Base-by-base conservation (phyloP, 2,113 vertebrate species). In the Lepidothrix coronata region DNA sequence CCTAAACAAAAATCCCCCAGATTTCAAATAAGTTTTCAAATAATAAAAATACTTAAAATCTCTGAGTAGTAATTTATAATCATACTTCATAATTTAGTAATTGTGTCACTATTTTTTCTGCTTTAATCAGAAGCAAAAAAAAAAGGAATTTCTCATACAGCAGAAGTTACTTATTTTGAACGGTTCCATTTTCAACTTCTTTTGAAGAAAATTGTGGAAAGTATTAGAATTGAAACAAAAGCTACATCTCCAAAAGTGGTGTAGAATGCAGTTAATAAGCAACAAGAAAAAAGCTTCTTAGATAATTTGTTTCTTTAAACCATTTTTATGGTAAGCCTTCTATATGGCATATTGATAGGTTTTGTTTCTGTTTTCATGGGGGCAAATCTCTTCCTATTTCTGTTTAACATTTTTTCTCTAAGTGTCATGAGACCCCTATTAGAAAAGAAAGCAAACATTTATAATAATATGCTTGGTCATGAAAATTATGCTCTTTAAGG, bases 401-500 rank as follows among this genome's bases (percentile, higher is more conserved):
- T 8, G 4, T 65, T 85, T 39, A 48, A 55, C 4, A 1, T 71
- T 75, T 81, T 81, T 82, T 49, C 37, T 39, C 54, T 20, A 25
- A 49, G 9, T 77, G 4, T 48, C 51, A 2, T 25, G 13, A 66
- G 11, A 35, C 5, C 4, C 10, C 25, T 91, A 9, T 76, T 54
- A 76, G 37, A 85, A 94, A 43, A 65, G 44, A 92, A 91, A 87
- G 14, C 25, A 95, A 89, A 73, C 31, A 51, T 70, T 89, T 94
- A 9, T 63, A 80, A 86, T 92, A 72, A 82, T 92, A 85, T 89
- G 14, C 62, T 90, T 94, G 68, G 23, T 89, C 67, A 71, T 71
- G 27, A 92, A 92, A 96, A 91, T 80, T 6, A 15, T 80, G 75
- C 30, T 95, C 23, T 93, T 44, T 88, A 95, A 82, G 76, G 24